A percentile compares a stretch with the other conserved stretches of the same genome.
These are phyloP conservation scores for Drosophila equinoxialis DNA, from an alignment of 1,140 invertebrate genomes.

Conservation along the genomic window DNA sequence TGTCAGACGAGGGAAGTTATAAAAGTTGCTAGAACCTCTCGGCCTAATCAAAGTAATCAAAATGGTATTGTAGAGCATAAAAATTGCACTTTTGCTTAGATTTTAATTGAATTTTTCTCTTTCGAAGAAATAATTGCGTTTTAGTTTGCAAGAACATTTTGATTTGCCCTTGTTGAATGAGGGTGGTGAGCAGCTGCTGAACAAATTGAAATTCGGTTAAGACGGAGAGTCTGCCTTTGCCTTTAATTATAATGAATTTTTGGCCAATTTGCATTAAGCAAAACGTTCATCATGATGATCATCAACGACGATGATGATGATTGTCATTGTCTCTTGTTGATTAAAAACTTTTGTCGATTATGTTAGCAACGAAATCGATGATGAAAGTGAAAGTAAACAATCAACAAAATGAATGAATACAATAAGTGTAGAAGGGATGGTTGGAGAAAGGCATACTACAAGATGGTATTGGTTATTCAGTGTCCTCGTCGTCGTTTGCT, in stretches of 20 bases:
- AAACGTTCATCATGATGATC: not conserved
- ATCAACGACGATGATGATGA: conserved; percentile 30
- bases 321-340: conserved; percentile 45
- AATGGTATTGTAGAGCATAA: not conserved
- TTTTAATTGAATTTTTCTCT: not conserved
- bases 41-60: not conserved
- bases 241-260: conserved; percentile 65
- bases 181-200: conserved; percentile 21
- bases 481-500: conserved; percentile 31
- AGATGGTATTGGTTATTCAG: conserved; percentile 1
- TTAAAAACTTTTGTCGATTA: conserved; percentile 55
- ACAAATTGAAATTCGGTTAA: conserved; percentile 14
- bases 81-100: not conserved
- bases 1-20: not conserved
- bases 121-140: not conserved
- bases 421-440: not conserved
- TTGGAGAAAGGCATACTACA: not conserved
- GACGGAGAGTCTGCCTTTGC: conserved; percentile 47
- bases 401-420: conserved; percentile 46
- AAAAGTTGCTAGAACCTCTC: not conserved
- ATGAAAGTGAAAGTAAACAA: conserved; percentile 58
- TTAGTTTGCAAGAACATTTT: conserved; percentile 16
- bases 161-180: conserved; percentile 15
- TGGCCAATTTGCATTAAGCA: conserved; percentile 50
- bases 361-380: conserved; percentile 54